Percentiles rank a stretch among this genome's conserved stretches.
Conservation (phyloP, 2,797 vertebrate genomes). For the Anguilla marmorata region DNA sequence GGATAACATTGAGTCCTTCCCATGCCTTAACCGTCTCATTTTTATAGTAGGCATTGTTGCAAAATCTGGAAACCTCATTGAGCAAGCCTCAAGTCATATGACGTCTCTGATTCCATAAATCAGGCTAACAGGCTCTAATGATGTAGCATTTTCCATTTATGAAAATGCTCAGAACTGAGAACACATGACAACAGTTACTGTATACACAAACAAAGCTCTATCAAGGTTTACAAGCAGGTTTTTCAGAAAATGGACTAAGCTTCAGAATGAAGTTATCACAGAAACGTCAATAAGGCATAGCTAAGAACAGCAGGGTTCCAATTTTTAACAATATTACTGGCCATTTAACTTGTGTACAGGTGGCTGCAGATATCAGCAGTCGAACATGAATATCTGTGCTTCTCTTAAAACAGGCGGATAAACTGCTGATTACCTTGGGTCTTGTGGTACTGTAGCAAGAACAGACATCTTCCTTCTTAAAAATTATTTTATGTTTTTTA, state of each 20-base stretch:
- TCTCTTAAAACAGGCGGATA: conserved; percentile 43
- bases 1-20: neutral
- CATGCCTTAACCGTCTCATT: neutral
- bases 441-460: conserved; percentile 57
- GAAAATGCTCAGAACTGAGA: neutral
- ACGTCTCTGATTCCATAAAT: neutral
- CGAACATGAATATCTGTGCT: conserved; percentile 59
- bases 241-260: neutral
- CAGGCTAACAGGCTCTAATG: neutral
- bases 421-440: conserved; percentile 55
- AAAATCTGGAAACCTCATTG: neutral
- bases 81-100: neutral
- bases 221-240: conserved; percentile 22
- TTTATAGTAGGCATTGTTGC: neutral
- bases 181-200: neutral
- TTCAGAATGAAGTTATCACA: conserved; percentile 59
- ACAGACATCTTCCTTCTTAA: conserved; percentile 22
- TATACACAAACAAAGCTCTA: neutral
- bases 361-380: conserved; percentile 71
- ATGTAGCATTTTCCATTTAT: neutral
- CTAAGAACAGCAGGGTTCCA: conserved; percentile 50
- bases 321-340: conserved; percentile 65
- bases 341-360: conserved; percentile 71
- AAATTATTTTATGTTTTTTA: no score
- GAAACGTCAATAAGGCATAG: conserved; percentile 51